phyloP scores from a whole-genome alignment of 2,797 vertebrate species.

The Holocentrus rufus region DNA sequence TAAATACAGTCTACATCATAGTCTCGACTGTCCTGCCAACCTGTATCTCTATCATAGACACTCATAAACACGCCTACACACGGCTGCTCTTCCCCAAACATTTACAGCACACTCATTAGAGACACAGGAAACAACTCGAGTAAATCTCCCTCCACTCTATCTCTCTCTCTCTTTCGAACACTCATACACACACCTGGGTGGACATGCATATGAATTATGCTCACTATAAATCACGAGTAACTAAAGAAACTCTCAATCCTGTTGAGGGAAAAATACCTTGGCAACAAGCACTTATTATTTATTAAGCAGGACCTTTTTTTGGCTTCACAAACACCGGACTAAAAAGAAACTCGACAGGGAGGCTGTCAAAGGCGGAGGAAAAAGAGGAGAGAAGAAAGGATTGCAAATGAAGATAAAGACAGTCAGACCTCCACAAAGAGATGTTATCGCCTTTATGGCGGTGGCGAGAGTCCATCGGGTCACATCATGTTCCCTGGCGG shows the following conservation, averaged over 20 bases:
- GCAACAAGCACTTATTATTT: not conserved
- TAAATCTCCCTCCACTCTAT: constrained; percentile 37
- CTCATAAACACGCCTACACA: constrained; percentile 60
- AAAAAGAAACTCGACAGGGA: constrained; percentile 8
- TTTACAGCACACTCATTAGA: constrained; percentile 61
- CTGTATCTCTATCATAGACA: constrained; percentile 39
- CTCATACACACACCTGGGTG: constrained; percentile 53
- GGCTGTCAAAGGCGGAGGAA: not conserved
- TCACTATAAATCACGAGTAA: constrained; percentile 18
- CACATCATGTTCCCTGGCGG: constrained; percentile 24
- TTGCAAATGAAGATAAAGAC: constrained; percentile 35
- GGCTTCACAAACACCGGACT: not conserved
- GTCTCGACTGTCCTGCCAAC: constrained; percentile 34
- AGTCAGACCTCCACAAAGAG: constrained; percentile 32
- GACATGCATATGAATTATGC: constrained; percentile 37
- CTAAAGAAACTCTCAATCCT: not conserved
- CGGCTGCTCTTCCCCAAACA: constrained; percentile 66
- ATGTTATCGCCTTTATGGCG: constrained; percentile 44
- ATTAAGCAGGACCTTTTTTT: not conserved
- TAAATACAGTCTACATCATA: constrained; percentile 51
- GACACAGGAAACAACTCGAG: constrained; percentile 52
- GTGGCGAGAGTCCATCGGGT: constrained; percentile 19
- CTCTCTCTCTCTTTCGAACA: not conserved
- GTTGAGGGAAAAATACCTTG: not conserved
- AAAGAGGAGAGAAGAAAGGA: not conserved